Base-by-base conservation (phyloP, 2,888 invertebrate species). In the Ectemnius lituratus region DNA sequence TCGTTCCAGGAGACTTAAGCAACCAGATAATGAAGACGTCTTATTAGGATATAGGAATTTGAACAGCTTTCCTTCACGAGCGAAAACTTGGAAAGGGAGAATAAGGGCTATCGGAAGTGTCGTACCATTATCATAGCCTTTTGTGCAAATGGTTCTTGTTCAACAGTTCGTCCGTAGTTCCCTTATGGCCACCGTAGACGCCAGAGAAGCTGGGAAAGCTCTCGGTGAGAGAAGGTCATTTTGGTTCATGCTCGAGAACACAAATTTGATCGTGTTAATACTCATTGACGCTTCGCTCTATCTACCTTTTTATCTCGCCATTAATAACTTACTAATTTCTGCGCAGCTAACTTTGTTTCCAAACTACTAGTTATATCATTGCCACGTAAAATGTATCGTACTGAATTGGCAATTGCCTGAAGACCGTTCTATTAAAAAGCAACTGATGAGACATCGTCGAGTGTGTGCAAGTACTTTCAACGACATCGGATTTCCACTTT, bases 71-170 rank as follows among this genome's bases (percentile, higher is more conserved):
- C 62, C 61, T 70, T 60, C 57, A 37, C 45, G 49, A 70, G 69
- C 23, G 45, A 52, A 73, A 78, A 80, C 70, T 66, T 80, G 11
- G 37, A 59, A 52, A 59, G 27, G 20, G 63, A 52, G 60, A 66
- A 58, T 63, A 74, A 65, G 60, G 68, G 60, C 60, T 71, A 37
- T 37, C 37, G 37, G 37, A 63, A 65, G 71, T 60, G 69, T 72
- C 81, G 72, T 61, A 62, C 67, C 70, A 70, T 81, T 78, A 79
- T 68, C 76, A 59, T 37, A 67, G 75, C 73, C 82, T 75, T 85
- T 83, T 82, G 83, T 75, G 79, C 77, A 83, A 87, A 87, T 82
- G 84, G 84, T 79, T 85, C 85, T 85, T 85, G 86, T 86, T 82
- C 80, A 80, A 78, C 80, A 82, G 83, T 84, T 83, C 67, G 67